Conservation (phyloP, 1,140 invertebrate genomes). For the Drosophila tropicalis region DNA sequence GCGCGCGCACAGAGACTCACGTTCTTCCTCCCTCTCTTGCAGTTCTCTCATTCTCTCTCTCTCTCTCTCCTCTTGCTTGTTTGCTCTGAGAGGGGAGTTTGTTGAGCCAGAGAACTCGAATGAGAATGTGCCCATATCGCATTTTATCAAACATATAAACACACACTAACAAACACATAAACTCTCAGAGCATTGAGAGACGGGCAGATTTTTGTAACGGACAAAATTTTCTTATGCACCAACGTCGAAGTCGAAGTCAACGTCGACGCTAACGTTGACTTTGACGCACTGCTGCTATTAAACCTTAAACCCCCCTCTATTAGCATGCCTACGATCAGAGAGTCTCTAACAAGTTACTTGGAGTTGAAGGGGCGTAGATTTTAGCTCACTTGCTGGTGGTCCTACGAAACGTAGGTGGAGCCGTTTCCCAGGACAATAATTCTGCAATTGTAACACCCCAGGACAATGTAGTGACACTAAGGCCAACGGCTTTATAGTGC, state of each 20-base stretch:
- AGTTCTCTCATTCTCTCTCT: constrained; percentile 9
- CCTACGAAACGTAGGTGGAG: constrained; percentile 72
- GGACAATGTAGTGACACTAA: constrained; percentile 31
- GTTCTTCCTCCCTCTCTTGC: constrained; percentile 43
- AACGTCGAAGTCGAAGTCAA: constrained; percentile 25
- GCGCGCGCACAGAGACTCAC: constrained; percentile 56
- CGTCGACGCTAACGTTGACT: constrained; percentile 5
- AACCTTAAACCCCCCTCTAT: constrained; percentile 5
- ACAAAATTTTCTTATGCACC: constrained; percentile 75
- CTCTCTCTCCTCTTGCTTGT: constrained; percentile 8
- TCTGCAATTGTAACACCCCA: constrained; percentile 75
- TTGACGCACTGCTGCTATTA: neutral
- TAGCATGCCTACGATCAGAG: neutral
- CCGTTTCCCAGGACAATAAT: constrained; percentile 78
- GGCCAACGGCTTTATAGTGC: constrained; percentile 40
- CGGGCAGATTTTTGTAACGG: constrained; percentile 80
- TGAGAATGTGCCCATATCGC: constrained; percentile 80
- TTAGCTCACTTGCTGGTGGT: constrained; percentile 48
- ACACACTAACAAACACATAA: constrained; percentile 60
- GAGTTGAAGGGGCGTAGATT: constrained; percentile 45
- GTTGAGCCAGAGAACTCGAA: constrained; percentile 39
- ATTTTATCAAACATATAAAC: constrained; percentile 81
- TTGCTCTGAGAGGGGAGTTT: constrained; percentile 59
- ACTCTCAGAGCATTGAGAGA: constrained; percentile 29
- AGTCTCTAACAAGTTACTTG: neutral